phyloP scores from a whole-genome alignment of 1,140 invertebrate species.

The Drepana arcuata region DNA sequence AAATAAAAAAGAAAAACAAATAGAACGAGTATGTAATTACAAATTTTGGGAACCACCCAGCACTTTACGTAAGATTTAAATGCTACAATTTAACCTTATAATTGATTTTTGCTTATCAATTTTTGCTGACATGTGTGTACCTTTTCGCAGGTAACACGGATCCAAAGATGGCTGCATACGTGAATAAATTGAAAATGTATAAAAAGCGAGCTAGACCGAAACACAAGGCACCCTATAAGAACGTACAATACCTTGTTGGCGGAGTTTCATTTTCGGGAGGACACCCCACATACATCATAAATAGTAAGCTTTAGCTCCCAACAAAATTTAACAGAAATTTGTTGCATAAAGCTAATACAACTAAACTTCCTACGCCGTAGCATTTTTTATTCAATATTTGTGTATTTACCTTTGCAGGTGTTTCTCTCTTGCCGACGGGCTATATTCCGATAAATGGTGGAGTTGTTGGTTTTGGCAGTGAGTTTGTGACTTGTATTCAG shows the following conservation, averaged over 20 bases:
- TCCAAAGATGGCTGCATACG: conserved; percentile 37
- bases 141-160: conserved; percentile 36
- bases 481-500: conserved; percentile 22
- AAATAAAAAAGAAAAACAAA: conserved; percentile 40
- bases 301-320: conserved; percentile 24
- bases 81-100: too few relatives aligned
- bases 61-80: conserved; percentile 38
- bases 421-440: conserved; percentile 40
- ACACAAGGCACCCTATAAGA: conserved; percentile 31
- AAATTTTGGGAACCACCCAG: conserved; percentile 62
- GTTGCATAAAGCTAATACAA: too few relatives aligned
- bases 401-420: conserved; percentile 26
- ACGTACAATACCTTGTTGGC: conserved; percentile 36
- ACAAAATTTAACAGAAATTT: too few relatives aligned
- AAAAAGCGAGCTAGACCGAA: conserved; percentile 34
- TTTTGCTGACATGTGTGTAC: too few relatives aligned
- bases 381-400: too few relatives aligned
- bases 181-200: conserved; percentile 41
- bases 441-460: conserved; percentile 48
- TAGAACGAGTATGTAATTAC: conserved; percentile 44
- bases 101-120: too few relatives aligned
- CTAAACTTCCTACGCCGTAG: too few relatives aligned
- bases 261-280: conserved; percentile 36
- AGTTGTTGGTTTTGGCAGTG: conserved; percentile 10
- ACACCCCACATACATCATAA: conserved; percentile 29